A percentile compares a stretch with the other conserved stretches of the same genome.
Evolutionary conservation across 2,797 vertebrate genomes (phyloP).

Genomic region (Rachycentron canadum): DNA sequence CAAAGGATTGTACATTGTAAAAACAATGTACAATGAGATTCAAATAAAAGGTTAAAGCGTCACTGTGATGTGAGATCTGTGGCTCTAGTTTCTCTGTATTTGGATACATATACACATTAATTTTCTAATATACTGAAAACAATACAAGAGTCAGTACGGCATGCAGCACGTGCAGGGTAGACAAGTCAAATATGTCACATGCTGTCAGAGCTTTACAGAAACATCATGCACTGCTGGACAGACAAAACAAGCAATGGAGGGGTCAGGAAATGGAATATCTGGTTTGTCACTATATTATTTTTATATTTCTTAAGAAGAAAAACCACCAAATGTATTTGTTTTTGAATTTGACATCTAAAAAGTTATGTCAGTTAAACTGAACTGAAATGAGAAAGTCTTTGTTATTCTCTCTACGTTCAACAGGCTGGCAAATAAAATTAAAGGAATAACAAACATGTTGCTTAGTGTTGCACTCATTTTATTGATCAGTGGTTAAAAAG

Average conservation of each 20-base stretch:
- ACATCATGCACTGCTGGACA: constrained; percentile 61
- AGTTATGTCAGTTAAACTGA: not conserved
- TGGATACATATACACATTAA: not conserved
- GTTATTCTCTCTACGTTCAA: constrained; percentile 5
- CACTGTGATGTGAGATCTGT: not conserved
- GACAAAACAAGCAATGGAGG: constrained; percentile 53
- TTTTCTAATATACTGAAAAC: constrained; percentile 15
- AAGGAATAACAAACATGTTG: constrained; percentile 71
- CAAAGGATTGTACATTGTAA: not conserved
- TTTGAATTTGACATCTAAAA: constrained; percentile 3
- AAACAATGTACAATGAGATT: not conserved
- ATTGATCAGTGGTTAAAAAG: constrained; percentile 90
- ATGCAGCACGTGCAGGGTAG: constrained; percentile 63
- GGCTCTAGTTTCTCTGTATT: not conserved
- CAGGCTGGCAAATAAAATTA: constrained; percentile 28
- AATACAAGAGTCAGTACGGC: constrained; percentile 36
- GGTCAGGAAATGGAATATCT: constrained; percentile 46
- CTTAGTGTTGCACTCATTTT: constrained; percentile 86
- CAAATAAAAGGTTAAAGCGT: constrained; percentile 1
- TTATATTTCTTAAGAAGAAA: not conserved
- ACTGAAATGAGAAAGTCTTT: not conserved
- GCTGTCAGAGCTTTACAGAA: constrained; percentile 45
- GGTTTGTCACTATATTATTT: not conserved
- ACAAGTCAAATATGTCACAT: constrained; percentile 48
- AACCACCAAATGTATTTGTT: not conserved